phyloP scores from a whole-genome alignment of 2,888 invertebrate genomes.

The Lasiommata megera region DNA sequence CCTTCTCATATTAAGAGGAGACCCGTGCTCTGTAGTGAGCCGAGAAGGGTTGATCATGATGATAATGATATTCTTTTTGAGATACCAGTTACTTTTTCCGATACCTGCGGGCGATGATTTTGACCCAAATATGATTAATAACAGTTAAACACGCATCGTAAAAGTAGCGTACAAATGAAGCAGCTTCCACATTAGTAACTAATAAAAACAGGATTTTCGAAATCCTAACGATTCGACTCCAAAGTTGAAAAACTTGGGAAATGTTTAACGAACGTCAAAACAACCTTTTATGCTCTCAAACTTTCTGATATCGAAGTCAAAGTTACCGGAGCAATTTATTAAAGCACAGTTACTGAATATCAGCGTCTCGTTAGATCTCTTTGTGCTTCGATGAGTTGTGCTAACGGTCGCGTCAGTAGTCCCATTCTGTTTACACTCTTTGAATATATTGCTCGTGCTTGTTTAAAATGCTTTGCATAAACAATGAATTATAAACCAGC shows the following conservation, averaged over 20 bases:
- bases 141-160: too few species aligned
- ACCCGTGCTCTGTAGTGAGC: too few species aligned
- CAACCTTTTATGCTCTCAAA: constrained; percentile 19
- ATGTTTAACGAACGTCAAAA: constrained; percentile 14
- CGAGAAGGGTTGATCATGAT: too few species aligned
- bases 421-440: constrained; percentile 26
- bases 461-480: neutral
- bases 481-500: too few species aligned
- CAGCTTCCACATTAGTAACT: neutral
- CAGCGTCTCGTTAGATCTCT: constrained; percentile 27
- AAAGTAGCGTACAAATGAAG: too few species aligned
- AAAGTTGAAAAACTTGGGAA: constrained; percentile 5
- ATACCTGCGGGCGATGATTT: too few species aligned
- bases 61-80: too few species aligned
- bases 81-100: too few species aligned
- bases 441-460: neutral
- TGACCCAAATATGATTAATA: too few species aligned
- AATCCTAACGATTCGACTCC: neutral
- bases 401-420: constrained; percentile 25
- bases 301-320: constrained; percentile 20
- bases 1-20: too few species aligned
- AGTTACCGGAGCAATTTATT: constrained; percentile 25
- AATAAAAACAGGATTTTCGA: neutral
- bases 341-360: constrained; percentile 26
- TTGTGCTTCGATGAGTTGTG: constrained; percentile 24